Percentiles rank a stretch among this genome's conserved stretches.
These are phyloP conservation scores for Actenoides lindsayi DNA, from an alignment of 2,113 vertebrate species.

Conservation along the genomic window DNA sequence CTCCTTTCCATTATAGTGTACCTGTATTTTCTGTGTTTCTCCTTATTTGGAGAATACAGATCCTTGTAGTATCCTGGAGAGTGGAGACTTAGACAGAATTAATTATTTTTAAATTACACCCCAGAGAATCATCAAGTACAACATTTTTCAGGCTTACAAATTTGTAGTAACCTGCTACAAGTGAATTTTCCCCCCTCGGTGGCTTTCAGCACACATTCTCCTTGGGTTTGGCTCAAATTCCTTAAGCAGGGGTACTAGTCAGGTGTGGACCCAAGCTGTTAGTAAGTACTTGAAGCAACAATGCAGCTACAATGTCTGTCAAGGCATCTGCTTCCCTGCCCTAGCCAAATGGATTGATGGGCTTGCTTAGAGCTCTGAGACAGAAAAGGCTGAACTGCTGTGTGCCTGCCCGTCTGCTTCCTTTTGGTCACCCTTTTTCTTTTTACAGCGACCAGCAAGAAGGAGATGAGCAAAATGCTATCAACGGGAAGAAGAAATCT, in stretches of 20 bases:
- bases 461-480: slow-evolving; percentile 53
- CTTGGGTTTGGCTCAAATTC: background rate
- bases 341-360: background rate
- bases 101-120: background rate
- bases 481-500: slow-evolving; percentile 79
- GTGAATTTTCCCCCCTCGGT: background rate
- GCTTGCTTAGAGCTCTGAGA: background rate
- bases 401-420: background rate
- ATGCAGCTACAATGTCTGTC: background rate
- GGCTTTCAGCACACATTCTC: background rate
- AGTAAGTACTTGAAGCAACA: background rate
- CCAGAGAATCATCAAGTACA: background rate
- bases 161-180: background rate
- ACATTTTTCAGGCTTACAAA: background rate
- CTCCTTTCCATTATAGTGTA: background rate
- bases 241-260: background rate
- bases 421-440: background rate
- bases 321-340: background rate
- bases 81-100: background rate
- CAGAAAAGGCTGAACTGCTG: background rate
- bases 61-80: background rate
- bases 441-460: slow-evolving; percentile 75
- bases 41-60: background rate
- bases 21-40: background rate
- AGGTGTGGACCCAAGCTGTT: background rate